Evolutionary conservation across 2,888 invertebrate genomes (phyloP).

Genomic region (Adela reaumurella): DNA sequence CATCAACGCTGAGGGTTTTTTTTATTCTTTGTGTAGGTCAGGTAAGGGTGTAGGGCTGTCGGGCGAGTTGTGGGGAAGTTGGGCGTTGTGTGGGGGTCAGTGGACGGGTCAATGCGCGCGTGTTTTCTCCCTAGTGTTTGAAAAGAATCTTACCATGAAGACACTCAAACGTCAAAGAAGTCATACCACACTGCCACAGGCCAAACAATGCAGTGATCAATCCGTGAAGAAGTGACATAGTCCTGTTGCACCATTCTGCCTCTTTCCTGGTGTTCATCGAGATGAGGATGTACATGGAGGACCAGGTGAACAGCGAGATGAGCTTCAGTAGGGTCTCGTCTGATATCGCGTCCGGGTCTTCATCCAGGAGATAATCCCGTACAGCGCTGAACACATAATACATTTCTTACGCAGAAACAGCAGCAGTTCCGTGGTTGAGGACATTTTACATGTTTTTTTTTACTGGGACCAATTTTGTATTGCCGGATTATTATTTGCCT

Average conservation of each 20-base stretch:
- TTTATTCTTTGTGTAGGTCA: too few relatives aligned
- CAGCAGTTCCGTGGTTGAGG: background rate
- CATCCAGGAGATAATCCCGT: background rate
- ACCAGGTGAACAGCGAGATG: conserved; percentile 35
- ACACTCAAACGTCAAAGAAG: too few relatives aligned
- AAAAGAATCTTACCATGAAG: too few relatives aligned
- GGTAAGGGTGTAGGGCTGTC: too few relatives aligned
- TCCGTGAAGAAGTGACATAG: conserved; percentile 35
- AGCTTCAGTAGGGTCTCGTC: conserved; percentile 15
- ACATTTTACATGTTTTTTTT: background rate
- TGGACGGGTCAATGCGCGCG: too few relatives aligned
- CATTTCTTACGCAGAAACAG: background rate
- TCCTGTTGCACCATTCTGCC: conserved; percentile 36
- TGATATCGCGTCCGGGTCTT: background rate
- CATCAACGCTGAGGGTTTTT: too few relatives aligned
- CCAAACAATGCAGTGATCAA: conserved; percentile 27
- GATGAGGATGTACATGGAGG: conserved; percentile 24
- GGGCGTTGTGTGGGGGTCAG: too few relatives aligned
- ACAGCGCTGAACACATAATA: background rate
- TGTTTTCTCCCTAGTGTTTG: too few relatives aligned
- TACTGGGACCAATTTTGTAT: too few relatives aligned
- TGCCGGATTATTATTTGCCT: too few relatives aligned
- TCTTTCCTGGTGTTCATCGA: conserved; percentile 15
- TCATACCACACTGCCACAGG: conserved; percentile 28
- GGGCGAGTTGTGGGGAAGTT: too few relatives aligned